phyloP scores from a whole-genome alignment of 2,797 vertebrate genomes.

The Poeciliopsis turneri region DNA sequence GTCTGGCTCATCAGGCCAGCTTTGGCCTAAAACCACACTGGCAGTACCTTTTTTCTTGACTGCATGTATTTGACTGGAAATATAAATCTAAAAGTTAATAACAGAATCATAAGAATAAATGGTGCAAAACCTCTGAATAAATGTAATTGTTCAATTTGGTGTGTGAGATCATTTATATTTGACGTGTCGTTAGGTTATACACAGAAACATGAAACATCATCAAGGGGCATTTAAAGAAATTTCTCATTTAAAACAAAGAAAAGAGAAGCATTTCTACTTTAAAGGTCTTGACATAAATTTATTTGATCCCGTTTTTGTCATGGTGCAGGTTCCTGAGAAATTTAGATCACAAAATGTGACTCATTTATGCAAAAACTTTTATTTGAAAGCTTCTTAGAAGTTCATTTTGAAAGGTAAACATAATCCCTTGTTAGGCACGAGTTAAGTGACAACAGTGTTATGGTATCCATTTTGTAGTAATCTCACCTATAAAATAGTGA shows the following conservation, averaged over 20 bases:
- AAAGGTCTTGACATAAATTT: not conserved
- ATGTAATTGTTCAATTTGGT: not conserved
- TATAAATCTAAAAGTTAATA: not conserved
- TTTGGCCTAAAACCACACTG: not conserved
- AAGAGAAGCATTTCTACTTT: not conserved
- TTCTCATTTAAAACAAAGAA: not conserved
- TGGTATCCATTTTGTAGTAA: not conserved
- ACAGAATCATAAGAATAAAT: not conserved
- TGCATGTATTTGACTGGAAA: not conserved
- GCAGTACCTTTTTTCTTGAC: not conserved
- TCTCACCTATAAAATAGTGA: not conserved
- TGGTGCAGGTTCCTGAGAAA: not conserved
- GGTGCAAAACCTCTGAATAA: not conserved
- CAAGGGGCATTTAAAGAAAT: not conserved
- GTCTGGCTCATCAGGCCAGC: not conserved
- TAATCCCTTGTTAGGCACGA: not conserved
- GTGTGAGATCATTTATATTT: not conserved
- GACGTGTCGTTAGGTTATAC: not conserved
- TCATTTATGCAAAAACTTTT: not conserved
- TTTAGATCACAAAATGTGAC: not conserved
- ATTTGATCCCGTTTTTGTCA: not conserved
- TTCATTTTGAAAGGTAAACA: not conserved
- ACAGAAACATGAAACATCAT: not conserved
- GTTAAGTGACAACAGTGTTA: not conserved
- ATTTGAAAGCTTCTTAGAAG: not conserved